Conservation (phyloP, 2,113 vertebrate species). For the Petrocephalus zakoni region DNA sequence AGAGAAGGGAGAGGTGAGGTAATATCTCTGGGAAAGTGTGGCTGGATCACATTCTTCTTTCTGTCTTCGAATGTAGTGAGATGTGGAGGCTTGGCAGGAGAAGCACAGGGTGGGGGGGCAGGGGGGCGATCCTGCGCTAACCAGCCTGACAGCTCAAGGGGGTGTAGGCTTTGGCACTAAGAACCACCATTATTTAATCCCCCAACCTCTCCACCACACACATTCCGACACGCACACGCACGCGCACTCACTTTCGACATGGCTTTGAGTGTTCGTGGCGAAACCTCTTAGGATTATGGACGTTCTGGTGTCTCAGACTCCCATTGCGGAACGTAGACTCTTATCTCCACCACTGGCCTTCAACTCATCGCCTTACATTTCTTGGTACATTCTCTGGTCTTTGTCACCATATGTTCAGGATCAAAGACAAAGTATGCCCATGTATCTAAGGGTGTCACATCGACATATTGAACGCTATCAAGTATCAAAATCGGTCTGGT, state of each 20-base stretch:
- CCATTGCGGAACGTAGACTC: background rate
- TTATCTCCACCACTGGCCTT: background rate
- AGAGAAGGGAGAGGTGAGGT: slow-evolving; percentile 44
- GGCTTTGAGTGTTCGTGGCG: background rate
- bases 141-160: slow-evolving; percentile 43
- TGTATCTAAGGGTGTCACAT: background rate
- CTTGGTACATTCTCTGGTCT: background rate
- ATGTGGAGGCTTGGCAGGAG: slow-evolving; percentile 46
- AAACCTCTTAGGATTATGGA: background rate
- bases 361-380: background rate
- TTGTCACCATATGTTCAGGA: background rate
- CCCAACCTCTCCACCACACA: background rate
- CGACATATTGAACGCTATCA: background rate
- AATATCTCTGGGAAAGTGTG: slow-evolving; percentile 50
- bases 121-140: slow-evolving; percentile 37
- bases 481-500: background rate
- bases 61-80: slow-evolving; percentile 67
- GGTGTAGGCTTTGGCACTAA: slow-evolving; percentile 27
- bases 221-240: slow-evolving; percentile 11
- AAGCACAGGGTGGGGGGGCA: slow-evolving; percentile 39
- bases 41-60: slow-evolving; percentile 65
- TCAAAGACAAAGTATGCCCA: background rate
- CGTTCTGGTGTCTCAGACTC: background rate
- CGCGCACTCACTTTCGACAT: background rate
- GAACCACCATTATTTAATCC: slow-evolving; percentile 26